Conservation (phyloP, 2,113 vertebrate species). For the Perca flavescens region DNA sequence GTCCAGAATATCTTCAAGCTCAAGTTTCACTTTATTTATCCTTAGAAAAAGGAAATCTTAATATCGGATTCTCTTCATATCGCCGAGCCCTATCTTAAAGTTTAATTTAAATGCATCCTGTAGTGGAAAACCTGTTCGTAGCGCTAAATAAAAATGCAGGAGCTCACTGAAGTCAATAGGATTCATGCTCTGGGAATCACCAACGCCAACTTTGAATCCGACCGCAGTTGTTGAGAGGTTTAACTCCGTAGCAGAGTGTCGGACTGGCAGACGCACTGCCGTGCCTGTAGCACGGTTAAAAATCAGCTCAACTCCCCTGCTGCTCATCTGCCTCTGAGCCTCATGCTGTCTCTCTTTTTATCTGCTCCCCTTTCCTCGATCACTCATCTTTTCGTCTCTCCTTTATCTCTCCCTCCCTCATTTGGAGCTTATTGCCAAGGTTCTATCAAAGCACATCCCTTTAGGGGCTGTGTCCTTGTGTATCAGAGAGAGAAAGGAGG, state of each 20-base stretch:
- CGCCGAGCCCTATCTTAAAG: no score
- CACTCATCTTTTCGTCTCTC: constrained; percentile 15
- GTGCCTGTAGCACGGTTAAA: constrained; percentile 13
- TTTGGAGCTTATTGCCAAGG: constrained; percentile 13
- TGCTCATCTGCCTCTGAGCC: constrained; percentile 36
- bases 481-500: background rate
- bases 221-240: background rate
- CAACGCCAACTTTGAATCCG: background rate
- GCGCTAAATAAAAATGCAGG: background rate
- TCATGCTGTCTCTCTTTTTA: constrained; percentile 25
- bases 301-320: constrained; percentile 19
- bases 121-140: background rate
- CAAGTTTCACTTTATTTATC: no score
- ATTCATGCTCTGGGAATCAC: background rate
- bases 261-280: background rate
- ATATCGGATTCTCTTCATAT: no score
- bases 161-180: background rate
- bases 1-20: no score
- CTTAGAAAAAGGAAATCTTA: no score
- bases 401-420: background rate
- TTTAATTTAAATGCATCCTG: background rate
- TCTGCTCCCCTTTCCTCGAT: constrained; percentile 40
- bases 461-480: constrained; percentile 55
- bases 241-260: constrained; percentile 4
- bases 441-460: constrained; percentile 29